Base-by-base conservation (phyloP, 2,797 vertebrate genomes). In the Pipistrellus nathusii region DNA sequence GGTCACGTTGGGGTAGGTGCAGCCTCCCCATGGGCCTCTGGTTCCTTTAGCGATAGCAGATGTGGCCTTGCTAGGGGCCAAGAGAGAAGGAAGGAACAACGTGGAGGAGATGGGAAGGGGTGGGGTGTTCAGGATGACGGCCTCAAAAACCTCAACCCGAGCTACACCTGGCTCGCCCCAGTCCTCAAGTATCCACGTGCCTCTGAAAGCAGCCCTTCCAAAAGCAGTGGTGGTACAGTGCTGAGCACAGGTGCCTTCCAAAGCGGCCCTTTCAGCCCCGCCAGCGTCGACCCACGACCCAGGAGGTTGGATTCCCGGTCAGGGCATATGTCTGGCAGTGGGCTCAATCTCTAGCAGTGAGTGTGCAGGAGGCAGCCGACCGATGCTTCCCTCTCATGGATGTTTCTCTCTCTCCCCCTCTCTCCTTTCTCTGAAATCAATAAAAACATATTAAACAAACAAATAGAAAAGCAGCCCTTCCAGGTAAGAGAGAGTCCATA, bases 71-170 rank as follows among this genome's bases (percentile, higher is more conserved):
- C 75, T 55, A 38, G 51, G 51, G 51, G 51, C 84, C 32, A 0
- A n/a, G 41, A 13, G 1, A 32, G 44, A 25, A 30, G 0, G 3
- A 9, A 69, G 46, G 55, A 64, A 41, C 77, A 25, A 9, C 51
- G 72, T 32, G 11, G 64, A 62, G 51, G 64, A 94, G 73, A 72
- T 4, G 51, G 55, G 59, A 25, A 62, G 48, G 51, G 38, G 17
- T 27, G 25, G 55, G 38, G 9, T 14, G 30, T 3, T 27, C 15
- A 55, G 57, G 46, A 2, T 17, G 72, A 68, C 84, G 20, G 90
- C 46, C 89, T 90, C 81, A 2, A 30, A 84, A 53, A 66, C 90
- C 93, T 83, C 41, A 2, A 78, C 92, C 96, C 90, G 94, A 96
- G 93, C 82, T 71, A 41, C 53, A 85, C 71, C 93, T 1, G 11